Evolutionary conservation across 1,140 invertebrate species (phyloP), one percentile per base, ranked within the genome.

Genomic region (Leptestheria dahalacensis): DNA sequence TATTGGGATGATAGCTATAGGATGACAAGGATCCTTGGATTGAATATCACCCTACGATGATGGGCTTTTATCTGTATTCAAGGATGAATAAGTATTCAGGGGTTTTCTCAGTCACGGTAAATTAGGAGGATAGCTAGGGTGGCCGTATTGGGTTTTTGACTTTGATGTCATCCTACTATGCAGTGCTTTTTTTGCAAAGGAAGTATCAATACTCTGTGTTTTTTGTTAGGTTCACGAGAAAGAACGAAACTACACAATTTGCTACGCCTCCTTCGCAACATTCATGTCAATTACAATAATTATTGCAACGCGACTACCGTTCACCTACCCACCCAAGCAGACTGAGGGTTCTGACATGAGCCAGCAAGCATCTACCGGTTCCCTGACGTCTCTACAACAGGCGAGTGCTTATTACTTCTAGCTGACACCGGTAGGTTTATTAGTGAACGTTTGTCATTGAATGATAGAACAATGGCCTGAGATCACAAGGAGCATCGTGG

Each of bases 161-260:
- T n/a, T n/a, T n/a, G n/a, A n/a, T n/a, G n/a, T n/a, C n/a, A n/a
- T n/a, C n/a, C n/a, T n/a, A n/a, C n/a, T n/a, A n/a, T n/a, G n/a
- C n/a, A n/a, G n/a, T n/a, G n/a, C n/a, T n/a, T n/a, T n/a, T n/a
- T n/a, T n/a, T n/a, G n/a, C n/a, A n/a, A n/a, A n/a, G n/a, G n/a
- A n/a, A n/a, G n/a, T n/a, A n/a, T n/a, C n/a, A n/a, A n/a, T n/a
- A 23, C 11, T 49, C 48, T 20, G n/a, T 54, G 10, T 2, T 57
- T 1, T 57, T 12, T 59, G 48, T 4, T 33, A 62, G 84, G 82
- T 0, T 1, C 84, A 89, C 64, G 79, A 82, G 58, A 82, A 83
- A 68, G 93, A 97, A 69, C 92, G 96, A 68, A 98, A 98, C 71
- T 99, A 99, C 71, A 96, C 91, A 2, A 91, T 97, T 50, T 99